Evolutionary conservation across 53 echinoderm and acorn worm genomes (phyloP), one percentile per base, ranked within the genome.

Genomic region (Temnopleurus reevesii): DNA sequence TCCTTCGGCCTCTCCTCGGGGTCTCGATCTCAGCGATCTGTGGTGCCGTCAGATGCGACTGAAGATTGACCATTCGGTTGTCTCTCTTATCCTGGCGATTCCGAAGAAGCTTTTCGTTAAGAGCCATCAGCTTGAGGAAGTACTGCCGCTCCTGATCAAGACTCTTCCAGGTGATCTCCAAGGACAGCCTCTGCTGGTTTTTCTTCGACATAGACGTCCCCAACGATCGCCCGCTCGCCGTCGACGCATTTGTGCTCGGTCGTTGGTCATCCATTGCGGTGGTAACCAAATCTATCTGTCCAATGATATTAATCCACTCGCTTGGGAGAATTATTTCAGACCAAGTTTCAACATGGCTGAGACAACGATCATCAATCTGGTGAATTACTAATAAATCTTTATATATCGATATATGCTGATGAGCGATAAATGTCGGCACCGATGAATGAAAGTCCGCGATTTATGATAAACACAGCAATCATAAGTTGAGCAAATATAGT

Each of bases 21-120:
- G 12, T 71, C 34, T 87, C 88, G 3, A 87, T 53, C 71, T 77
- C 89, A 26, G 63, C 46, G 29, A 77, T 90, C 49, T 76, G 28
- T 17, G 38, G 81, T 1, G 59, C 88, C 12, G 76, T 90, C 28
- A 90, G 63, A 64, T 93, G 89, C 86, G 93, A 95, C 46, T 91
- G 93, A 7, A 91, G 90, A 51, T 86, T 91, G 35, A 91, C 86
- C n/a, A 87, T 87, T 44, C 71, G 33, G 51, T 87, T 49, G 2
- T 71, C 53, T 33, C 88, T 30, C 76, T 87, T 87, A 1, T 51
- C 88, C 71, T 87, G 88, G 8, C 88, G 51, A 1, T 49, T 15
- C 27, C 88, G 46, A 8, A 87, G 88, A 8, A 87, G 71, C 36
- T 87, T 87, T 53, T 87, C 66, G 88, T 87, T 87, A 28, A 87